Conservation (phyloP, 1,140 invertebrate genomes). For the Diorhabda carinulata region DNA sequence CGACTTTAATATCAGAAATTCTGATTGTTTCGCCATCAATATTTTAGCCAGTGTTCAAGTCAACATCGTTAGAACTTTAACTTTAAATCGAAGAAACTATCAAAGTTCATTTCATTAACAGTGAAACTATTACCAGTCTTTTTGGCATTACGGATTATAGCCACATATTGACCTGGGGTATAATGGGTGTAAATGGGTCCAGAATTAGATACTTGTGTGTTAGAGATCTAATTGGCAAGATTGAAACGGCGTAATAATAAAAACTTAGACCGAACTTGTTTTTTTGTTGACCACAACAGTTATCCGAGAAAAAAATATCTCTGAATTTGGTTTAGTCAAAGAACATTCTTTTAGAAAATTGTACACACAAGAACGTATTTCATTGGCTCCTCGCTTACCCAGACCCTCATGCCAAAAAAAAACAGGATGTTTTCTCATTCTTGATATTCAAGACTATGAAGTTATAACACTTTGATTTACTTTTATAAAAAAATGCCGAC, state of each 20-base stretch:
- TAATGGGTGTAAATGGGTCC: conserved; percentile 42
- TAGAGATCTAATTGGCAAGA: conserved; percentile 41
- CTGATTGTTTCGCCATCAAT: conserved; percentile 10
- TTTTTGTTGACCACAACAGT: too few species aligned
- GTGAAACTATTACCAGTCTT: conserved; percentile 6
- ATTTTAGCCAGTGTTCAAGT: not conserved
- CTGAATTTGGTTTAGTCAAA: too few species aligned
- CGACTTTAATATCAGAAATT: conserved; percentile 13
- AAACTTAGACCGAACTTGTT: too few species aligned
- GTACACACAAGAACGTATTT: too few species aligned
- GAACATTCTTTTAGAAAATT: too few species aligned
- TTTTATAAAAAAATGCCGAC: conserved; percentile 39
- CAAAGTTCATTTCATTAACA: conserved; percentile 20
- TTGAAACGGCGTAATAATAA: conserved; percentile 29
- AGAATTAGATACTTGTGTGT: conserved; percentile 32
- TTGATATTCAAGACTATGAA: conserved; percentile 40
- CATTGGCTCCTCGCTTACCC: conserved; percentile 42
- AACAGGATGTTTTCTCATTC: conserved; percentile 40
- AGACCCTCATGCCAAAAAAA: conserved; percentile 49
- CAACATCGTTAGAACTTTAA: not conserved
- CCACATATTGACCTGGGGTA: conserved; percentile 35
- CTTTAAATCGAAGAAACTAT: conserved; percentile 21
- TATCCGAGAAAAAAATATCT: too few species aligned
- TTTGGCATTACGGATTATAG: conserved; percentile 34
- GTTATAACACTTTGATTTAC: conserved; percentile 48